phyloP scores from a whole-genome alignment of 2,113 vertebrate species.

The Microtus oregoni region DNA sequence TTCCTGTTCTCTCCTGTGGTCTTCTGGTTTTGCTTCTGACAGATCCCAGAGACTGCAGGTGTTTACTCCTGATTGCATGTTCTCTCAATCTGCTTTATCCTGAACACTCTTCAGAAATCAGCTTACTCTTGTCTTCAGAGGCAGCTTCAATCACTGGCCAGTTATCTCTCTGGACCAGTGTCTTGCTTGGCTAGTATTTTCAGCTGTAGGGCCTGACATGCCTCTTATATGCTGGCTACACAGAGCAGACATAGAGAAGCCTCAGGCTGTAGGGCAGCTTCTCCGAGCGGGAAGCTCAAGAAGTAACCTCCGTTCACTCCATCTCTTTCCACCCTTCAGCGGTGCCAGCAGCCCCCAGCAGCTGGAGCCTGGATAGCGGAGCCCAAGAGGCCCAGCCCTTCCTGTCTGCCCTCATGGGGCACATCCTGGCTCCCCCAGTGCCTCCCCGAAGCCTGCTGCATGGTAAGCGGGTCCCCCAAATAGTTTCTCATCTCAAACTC shows the following conservation, averaged over 20 bases:
- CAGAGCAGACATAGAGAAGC: conserved; percentile 30
- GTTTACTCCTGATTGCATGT: background rate
- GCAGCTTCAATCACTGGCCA: background rate
- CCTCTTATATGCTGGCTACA: background rate
- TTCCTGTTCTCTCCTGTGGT: background rate
- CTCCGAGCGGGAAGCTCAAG: conserved; percentile 40
- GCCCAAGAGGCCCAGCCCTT: conserved; percentile 93
- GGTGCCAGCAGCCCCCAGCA: conserved; percentile 92
- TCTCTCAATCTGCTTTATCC: conserved; percentile 68
- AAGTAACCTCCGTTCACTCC: conserved; percentile 77
- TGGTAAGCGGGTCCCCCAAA: conserved; percentile 87
- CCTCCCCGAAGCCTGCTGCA: conserved; percentile 93
- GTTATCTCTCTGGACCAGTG: conserved; percentile 44
- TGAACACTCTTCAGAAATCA: conserved; percentile 49
- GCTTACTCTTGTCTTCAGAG: conserved; percentile 54
- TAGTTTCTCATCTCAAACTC: conserved; percentile 49
- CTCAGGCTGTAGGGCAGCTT: conserved; percentile 27
- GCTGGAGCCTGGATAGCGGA: conserved; percentile 96
- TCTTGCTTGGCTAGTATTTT: conserved; percentile 43
- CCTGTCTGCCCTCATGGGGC: conserved; percentile 92
- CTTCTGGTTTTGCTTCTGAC: conserved; percentile 16
- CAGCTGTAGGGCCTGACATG: background rate
- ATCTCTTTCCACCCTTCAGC: conserved; percentile 89
- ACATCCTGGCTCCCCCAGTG: conserved; percentile 91
- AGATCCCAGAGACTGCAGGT: background rate